A percentile compares a stretch with the other conserved stretches of the same genome.
Evolutionary conservation across 1,140 invertebrate genomes (phyloP).

Genomic region (Dinothrombium tinctorium): DNA sequence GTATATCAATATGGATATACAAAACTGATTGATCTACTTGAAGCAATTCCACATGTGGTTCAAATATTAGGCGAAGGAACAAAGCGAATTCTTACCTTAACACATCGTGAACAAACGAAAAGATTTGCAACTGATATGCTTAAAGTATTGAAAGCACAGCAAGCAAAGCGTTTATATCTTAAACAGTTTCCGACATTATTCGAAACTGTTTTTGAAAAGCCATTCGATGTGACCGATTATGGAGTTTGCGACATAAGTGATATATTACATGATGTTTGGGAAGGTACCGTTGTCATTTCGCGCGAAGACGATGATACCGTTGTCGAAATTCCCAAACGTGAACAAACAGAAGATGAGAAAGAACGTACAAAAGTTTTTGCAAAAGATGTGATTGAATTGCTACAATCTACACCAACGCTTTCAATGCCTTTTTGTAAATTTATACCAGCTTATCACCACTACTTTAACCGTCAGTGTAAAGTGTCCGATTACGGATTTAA

Average conservation of each 20-base stretch:
- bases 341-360: neutral
- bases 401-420: slow-evolving; percentile 63
- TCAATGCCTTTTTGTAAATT: slow-evolving; percentile 85
- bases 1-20: slow-evolving; percentile 88
- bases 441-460: slow-evolving; percentile 81
- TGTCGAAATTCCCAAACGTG: neutral
- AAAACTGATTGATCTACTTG: slow-evolving; percentile 67
- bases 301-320: neutral
- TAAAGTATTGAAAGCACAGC: slow-evolving; percentile 51
- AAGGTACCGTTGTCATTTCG: slow-evolving; percentile 34
- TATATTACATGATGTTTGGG: slow-evolving; percentile 42
- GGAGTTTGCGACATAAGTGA: slow-evolving; percentile 50
- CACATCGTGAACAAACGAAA: slow-evolving; percentile 60
- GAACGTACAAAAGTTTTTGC: neutral
- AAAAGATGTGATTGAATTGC: neutral
- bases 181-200: slow-evolving; percentile 48
- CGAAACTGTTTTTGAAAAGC: slow-evolving; percentile 37
- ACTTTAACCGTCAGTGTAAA: slow-evolving; percentile 73
- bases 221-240: slow-evolving; percentile 52
- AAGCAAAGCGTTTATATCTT: slow-evolving; percentile 41
- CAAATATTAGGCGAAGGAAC: slow-evolving; percentile 74
- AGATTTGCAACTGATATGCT: slow-evolving; percentile 69
- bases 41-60: slow-evolving; percentile 61
- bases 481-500: slow-evolving; percentile 81
- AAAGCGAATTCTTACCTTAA: slow-evolving; percentile 52